A percentile compares a stretch with the other conserved stretches of the same genome.
These are phyloP conservation scores for Brienomyrus longianalis DNA, from an alignment of 2,113 vertebrate species.

Conservation along the genomic window DNA sequence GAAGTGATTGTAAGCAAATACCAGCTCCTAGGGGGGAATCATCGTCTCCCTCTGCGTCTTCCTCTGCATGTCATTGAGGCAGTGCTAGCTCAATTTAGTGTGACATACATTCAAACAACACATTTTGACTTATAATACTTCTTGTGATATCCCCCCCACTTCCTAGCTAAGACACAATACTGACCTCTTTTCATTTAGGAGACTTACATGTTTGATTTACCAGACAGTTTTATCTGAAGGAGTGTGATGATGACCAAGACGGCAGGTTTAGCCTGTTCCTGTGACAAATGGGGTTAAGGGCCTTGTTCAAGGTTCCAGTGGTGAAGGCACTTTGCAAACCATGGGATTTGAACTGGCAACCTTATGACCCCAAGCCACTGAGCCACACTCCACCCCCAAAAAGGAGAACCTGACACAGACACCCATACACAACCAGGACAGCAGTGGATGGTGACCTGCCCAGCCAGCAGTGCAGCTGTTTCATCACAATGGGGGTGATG, in stretches of 20 bases:
- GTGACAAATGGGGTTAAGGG: not conserved
- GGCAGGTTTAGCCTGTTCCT: not conserved
- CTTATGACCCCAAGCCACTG: not conserved
- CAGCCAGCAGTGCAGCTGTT: not conserved
- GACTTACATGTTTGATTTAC: not conserved
- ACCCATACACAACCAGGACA: not conserved
- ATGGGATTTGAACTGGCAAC: not conserved
- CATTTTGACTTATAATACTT: not conserved
- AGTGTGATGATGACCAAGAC: not conserved
- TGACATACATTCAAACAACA: not conserved
- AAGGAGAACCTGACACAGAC: not conserved
- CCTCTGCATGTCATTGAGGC: not conserved
- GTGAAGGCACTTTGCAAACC: not conserved
- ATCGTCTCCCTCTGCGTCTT: not conserved
- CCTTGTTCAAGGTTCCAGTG: not conserved
- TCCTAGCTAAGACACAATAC: not conserved
- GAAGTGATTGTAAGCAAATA: not conserved
- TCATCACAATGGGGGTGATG: not conserved
- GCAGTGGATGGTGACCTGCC: not conserved
- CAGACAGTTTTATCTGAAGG: not conserved
- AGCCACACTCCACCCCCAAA: not conserved
- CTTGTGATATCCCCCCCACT: not conserved
- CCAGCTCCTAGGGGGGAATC: not conserved
- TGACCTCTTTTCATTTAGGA: not conserved
- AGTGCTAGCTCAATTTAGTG: not conserved